These are phyloP conservation scores for Anguilla marmorata DNA, from an alignment of 2,797 vertebrate genomes.

Conservation along the genomic window DNA sequence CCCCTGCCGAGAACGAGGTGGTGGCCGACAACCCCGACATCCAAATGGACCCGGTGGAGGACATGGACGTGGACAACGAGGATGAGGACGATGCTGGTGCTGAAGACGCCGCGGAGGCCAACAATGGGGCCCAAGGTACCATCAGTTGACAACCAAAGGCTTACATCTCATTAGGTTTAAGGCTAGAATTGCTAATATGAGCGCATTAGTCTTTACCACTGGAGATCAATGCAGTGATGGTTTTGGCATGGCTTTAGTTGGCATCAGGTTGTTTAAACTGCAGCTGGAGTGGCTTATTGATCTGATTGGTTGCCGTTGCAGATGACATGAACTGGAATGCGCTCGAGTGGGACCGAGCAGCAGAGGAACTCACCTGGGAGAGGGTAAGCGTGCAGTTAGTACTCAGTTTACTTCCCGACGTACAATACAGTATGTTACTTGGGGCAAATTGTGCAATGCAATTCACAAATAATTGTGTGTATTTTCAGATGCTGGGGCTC, in stretches of 20 bases:
- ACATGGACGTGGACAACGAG: constrained; percentile 86
- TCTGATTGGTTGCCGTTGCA: constrained; percentile 54
- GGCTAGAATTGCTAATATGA: constrained; percentile 23
- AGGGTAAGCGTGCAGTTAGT: constrained; percentile 73
- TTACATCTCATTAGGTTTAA: not conserved
- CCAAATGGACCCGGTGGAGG: constrained; percentile 78
- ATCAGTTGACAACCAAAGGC: constrained; percentile 25
- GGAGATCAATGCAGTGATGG: constrained; percentile 70
- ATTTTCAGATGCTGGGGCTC: constrained; percentile 91
- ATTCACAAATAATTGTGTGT: not conserved
- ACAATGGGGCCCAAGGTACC: constrained; percentile 88
- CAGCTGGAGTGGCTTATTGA: not conserved
- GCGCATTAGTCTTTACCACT: constrained; percentile 74
- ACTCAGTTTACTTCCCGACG: not conserved
- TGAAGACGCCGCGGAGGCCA: constrained; percentile 89
- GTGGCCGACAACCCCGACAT: constrained; percentile 84
- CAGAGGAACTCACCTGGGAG: constrained; percentile 98
- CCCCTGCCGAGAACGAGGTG: constrained; percentile 84
- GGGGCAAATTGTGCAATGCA: not conserved
- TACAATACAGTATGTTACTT: not conserved
- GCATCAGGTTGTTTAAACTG: not conserved
- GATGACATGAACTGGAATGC: constrained; percentile 99
- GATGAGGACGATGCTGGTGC: constrained; percentile 80
- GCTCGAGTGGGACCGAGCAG: constrained; percentile 97
- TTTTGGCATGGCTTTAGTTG: not conserved